Conservation (phyloP, 2,797 vertebrate genomes). For the Echiichthys vipera region DNA sequence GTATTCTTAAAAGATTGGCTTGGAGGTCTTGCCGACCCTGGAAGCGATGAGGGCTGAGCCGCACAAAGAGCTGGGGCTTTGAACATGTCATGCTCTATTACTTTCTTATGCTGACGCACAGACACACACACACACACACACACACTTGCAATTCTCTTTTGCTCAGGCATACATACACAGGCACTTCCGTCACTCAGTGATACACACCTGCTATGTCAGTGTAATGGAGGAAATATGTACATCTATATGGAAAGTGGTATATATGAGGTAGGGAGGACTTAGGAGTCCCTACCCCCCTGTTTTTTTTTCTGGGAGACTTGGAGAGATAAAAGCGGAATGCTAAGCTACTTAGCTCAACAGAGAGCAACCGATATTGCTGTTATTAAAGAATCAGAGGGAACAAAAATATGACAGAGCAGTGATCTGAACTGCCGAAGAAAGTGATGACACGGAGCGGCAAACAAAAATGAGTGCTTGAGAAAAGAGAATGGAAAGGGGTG, state of each 20-base stretch:
- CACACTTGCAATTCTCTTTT: constrained; percentile 18
- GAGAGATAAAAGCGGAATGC: constrained; percentile 52
- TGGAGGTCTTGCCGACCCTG: constrained; percentile 66
- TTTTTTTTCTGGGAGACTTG: constrained; percentile 13
- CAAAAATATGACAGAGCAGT: constrained; percentile 35
- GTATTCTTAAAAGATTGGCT: constrained; percentile 69
- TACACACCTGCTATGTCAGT: constrained; percentile 20
- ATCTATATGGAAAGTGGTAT: constrained; percentile 59
- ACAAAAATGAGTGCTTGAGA: constrained; percentile 1
- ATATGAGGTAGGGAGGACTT: constrained; percentile 45
- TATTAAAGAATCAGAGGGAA: constrained; percentile 56
- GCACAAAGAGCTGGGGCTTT: constrained; percentile 69
- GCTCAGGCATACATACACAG: constrained; percentile 11
- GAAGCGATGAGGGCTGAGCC: constrained; percentile 54
- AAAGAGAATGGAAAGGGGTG: background rate
- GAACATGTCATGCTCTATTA: constrained; percentile 74
- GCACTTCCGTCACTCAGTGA: constrained; percentile 16
- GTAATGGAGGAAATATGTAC: constrained; percentile 20
- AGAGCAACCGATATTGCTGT: constrained; percentile 59
- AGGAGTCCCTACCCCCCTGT: background rate
- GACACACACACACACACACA: background rate
- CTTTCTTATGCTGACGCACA: constrained; percentile 35
- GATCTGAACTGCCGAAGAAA: constrained; percentile 14
- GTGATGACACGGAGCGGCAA: constrained; percentile 23
- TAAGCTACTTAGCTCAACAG: constrained; percentile 67